phyloP scores from a whole-genome alignment of 1,140 invertebrate genomes.

The Leptopilina clavipes region DNA sequence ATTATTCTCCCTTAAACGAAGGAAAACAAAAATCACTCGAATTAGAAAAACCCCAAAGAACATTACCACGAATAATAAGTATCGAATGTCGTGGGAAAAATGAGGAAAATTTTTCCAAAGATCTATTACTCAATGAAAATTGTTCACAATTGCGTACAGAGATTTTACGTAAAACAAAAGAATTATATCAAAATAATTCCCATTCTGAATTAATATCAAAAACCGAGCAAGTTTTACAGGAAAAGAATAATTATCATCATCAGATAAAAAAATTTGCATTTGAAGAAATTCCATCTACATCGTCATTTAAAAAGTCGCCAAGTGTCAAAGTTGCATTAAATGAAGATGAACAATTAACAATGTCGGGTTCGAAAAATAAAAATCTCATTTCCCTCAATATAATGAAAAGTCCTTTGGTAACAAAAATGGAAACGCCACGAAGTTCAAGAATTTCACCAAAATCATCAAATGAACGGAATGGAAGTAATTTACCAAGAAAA shows the following conservation, averaged over 20 bases:
- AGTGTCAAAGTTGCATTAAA: no score
- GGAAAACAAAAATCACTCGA: neutral
- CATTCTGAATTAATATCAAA: slow-evolving; percentile 55
- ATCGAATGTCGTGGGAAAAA: slow-evolving; percentile 40
- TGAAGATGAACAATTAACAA: no score
- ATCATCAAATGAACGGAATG: no score
- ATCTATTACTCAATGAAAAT: slow-evolving; percentile 47
- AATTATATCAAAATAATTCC: slow-evolving; percentile 57
- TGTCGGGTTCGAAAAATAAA: no score
- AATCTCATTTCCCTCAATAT: no score
- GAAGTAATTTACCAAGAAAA: no score
- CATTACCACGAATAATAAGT: slow-evolving; percentile 20
- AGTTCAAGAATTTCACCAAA: no score
- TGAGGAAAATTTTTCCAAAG: slow-evolving; percentile 29
- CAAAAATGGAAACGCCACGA: no score
- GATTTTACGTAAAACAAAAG: slow-evolving; percentile 59
- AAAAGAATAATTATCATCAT: neutral
- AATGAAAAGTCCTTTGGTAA: no score
- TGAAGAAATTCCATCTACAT: neutral
- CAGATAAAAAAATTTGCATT: neutral
- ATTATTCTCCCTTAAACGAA: neutral
- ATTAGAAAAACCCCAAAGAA: neutral
- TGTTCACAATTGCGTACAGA: slow-evolving; percentile 55
- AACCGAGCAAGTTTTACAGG: slow-evolving; percentile 49
- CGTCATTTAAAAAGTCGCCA: no score